A percentile compares a stretch with the other conserved stretches of the same genome.
Conservation (phyloP, 2,797 vertebrate genomes). For the Triplophysa bombifrons region DNA sequence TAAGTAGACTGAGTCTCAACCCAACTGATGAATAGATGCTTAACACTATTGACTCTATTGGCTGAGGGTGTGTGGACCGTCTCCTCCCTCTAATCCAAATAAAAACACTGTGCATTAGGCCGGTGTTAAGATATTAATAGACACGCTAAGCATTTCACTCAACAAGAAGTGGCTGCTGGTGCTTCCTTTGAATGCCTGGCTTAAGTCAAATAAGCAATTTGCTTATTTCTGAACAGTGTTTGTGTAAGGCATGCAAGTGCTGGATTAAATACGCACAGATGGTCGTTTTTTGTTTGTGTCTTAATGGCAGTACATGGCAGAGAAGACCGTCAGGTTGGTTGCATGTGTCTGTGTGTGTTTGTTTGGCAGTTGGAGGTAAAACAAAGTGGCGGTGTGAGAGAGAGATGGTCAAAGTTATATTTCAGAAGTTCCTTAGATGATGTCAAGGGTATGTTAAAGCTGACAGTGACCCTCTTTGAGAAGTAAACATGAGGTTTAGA, state of each 20-base stretch:
- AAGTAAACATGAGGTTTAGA: not conserved
- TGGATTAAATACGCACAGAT: conserved; percentile 23
- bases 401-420: not conserved
- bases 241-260: conserved; percentile 22
- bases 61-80: conserved; percentile 57
- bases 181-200: conserved; percentile 31
- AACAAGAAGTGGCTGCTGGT: conserved; percentile 44
- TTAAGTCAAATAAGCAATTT: conserved; percentile 34
- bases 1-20: conserved; percentile 34
- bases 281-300: conserved; percentile 26
- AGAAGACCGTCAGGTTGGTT: conserved; percentile 44
- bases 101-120: conserved; percentile 36
- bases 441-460: not conserved
- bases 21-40: conserved; percentile 43
- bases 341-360: conserved; percentile 13
- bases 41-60: conserved; percentile 57
- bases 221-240: conserved; percentile 31
- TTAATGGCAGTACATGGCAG: conserved; percentile 28
- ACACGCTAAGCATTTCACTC: conserved; percentile 30
- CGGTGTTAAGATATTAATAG: conserved; percentile 45
- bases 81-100: conserved; percentile 68
- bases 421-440: not conserved
- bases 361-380: not conserved
- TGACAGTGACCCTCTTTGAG: not conserved
- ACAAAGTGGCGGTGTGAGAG: conserved; percentile 1